phyloP scores from a whole-genome alignment of 64 coral and sea anemone species.

The Hydrozoanthus tunicans region DNA sequence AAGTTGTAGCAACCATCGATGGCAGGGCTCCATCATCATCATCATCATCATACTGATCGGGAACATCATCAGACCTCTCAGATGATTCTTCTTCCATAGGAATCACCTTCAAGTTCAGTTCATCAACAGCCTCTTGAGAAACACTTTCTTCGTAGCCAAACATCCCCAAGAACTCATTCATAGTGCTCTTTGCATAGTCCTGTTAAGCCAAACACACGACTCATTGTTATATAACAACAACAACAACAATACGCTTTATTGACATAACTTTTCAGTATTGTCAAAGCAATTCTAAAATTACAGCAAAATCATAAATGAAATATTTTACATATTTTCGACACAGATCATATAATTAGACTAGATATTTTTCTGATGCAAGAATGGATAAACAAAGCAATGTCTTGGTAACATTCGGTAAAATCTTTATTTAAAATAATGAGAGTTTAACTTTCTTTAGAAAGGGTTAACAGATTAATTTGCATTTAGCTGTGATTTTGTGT shows the following conservation, averaged over 20 bases:
- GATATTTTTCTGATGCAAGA: no score
- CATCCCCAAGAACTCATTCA: constrained; percentile 95
- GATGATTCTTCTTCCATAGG: constrained; percentile 55
- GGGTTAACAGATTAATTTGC: no score
- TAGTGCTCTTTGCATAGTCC: constrained; percentile 94
- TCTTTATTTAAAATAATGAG: no score
- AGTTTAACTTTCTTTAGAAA: no score
- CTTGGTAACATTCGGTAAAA: no score
- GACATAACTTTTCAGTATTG: no score
- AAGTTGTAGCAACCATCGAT: constrained; percentile 32
- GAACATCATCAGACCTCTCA: constrained; percentile 28
- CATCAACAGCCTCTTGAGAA: constrained; percentile 77
- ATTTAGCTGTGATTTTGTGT: no score
- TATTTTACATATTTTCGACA: no score
- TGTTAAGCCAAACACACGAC: neutral
- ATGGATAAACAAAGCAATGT: no score
- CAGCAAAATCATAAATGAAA: no score
- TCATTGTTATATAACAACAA: neutral
- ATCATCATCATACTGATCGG: constrained; percentile 53
- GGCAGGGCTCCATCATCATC: neutral
- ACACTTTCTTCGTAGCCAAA: constrained; percentile 88
- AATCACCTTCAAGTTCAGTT: constrained; percentile 67
- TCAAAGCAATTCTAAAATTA: no score
- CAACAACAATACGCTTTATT: neutral
- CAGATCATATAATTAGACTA: no score